Percentiles rank a stretch among this genome's conserved stretches.
Conservation (phyloP, 2,113 vertebrate genomes). For the Trematomus loennbergii region DNA sequence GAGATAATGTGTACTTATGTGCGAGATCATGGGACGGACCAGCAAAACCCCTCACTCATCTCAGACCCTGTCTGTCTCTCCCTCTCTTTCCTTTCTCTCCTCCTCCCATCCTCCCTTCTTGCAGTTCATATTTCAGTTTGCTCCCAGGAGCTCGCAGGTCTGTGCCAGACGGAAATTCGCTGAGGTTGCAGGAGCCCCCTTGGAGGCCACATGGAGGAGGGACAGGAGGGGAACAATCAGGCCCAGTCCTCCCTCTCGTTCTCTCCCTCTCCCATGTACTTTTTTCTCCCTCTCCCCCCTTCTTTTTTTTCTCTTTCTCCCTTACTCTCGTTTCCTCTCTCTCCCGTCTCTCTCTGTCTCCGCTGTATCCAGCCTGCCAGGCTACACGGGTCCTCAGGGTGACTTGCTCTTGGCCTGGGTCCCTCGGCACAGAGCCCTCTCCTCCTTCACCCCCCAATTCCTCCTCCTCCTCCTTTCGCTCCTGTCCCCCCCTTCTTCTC, state of each 20-base stretch:
- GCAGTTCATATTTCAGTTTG: conserved; percentile 95
- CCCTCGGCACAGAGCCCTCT: conserved; percentile 67
- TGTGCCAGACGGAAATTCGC: conserved; percentile 94
- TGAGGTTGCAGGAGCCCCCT: conserved; percentile 91
- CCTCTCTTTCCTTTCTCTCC: conserved; percentile 62
- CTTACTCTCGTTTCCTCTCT: conserved; percentile 56
- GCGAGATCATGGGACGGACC: conserved; percentile 38
- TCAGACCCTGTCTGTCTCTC: conserved; percentile 71
- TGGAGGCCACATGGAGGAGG: conserved; percentile 95
- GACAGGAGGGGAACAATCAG: conserved; percentile 90
- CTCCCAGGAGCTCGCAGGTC: conserved; percentile 94
- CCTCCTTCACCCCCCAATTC: conserved; percentile 73
- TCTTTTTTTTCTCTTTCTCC: conserved; percentile 47
- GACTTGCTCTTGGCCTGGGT: conserved; percentile 83
- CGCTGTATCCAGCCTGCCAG: conserved; percentile 86
- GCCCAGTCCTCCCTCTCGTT: conserved; percentile 84
- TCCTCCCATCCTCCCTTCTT: conserved; percentile 78
- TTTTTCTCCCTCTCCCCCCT: conserved; percentile 37
- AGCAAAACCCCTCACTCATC: conserved; percentile 42
- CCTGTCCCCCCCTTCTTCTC: conserved; percentile 60
- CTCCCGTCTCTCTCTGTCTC: conserved; percentile 74
- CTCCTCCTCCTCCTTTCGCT: conserved; percentile 67
- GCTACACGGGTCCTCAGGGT: conserved; percentile 90
- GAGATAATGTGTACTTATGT: conserved; percentile 32
- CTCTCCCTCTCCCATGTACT: conserved; percentile 60